Evolutionary conservation across 2,888 invertebrate species (phyloP).

Genomic region (Idaea biselata): DNA sequence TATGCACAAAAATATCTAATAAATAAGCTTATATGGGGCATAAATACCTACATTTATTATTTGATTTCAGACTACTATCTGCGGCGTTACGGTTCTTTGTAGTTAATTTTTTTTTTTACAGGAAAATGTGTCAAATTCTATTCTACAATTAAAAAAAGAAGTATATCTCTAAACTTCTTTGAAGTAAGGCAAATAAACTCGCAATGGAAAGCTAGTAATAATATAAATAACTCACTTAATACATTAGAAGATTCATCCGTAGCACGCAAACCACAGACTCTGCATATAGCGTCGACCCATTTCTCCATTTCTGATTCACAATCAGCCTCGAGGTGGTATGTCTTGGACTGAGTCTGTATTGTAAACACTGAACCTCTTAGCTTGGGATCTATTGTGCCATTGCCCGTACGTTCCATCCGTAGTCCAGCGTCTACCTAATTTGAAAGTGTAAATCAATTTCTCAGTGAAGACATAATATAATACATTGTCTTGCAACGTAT

Average conservation of each 20-base stretch:
- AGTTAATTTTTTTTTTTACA: too few species aligned
- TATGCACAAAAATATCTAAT: too few species aligned
- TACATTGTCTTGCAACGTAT: not conserved
- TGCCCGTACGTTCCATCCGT: slow-evolving; percentile 89
- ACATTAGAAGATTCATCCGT: slow-evolving; percentile 77
- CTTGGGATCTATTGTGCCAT: slow-evolving; percentile 85
- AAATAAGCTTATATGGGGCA: too few species aligned
- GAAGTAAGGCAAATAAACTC: not conserved
- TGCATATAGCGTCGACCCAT: slow-evolving; percentile 97
- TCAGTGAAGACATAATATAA: not conserved
- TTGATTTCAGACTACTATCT: too few species aligned
- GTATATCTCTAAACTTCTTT: too few species aligned
- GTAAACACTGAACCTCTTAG: slow-evolving; percentile 87
- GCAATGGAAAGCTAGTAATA: not conserved
- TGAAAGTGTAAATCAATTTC: not conserved
- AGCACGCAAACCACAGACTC: slow-evolving; percentile 92
- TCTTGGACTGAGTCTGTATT: slow-evolving; percentile 92
- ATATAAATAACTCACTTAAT: slow-evolving; percentile 24
- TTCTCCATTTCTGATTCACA: slow-evolving; percentile 95
- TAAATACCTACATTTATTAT: too few species aligned
- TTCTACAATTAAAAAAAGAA: too few species aligned
- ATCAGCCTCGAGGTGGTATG: slow-evolving; percentile 95
- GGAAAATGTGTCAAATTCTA: too few species aligned
- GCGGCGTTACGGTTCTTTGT: too few species aligned
- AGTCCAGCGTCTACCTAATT: slow-evolving; percentile 90